phyloP scores from a whole-genome alignment of 2,888 invertebrate species.

The Limnephilus rhombicus region DNA sequence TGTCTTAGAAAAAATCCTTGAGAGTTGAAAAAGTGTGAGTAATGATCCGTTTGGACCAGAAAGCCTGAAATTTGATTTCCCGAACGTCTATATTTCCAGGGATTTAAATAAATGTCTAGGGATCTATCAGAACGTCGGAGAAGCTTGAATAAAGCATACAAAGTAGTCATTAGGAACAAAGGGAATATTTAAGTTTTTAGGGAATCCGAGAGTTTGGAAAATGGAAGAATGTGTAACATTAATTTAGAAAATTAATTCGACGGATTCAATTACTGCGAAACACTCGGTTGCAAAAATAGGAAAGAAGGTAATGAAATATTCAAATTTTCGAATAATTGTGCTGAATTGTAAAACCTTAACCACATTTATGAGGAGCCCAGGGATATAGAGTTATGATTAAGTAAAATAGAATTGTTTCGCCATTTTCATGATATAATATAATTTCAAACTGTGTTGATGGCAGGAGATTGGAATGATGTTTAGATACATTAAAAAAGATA shows the following conservation, averaged over 20 bases:
- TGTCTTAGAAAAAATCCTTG: background rate
- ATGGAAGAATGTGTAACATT: background rate
- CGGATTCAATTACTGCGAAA: background rate
- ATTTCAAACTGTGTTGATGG: background rate
- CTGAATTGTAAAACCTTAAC: background rate
- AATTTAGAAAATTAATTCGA: background rate
- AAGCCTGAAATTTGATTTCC: background rate
- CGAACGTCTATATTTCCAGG: background rate
- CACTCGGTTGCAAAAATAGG: background rate
- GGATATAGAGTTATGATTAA: background rate
- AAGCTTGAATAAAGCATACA: background rate
- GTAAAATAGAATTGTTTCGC: background rate
- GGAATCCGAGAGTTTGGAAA: background rate
- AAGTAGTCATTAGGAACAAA: background rate
- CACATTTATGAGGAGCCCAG: background rate
- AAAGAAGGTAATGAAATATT: background rate
- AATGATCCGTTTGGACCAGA: background rate
- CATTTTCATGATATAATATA: background rate
- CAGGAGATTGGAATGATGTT: background rate
- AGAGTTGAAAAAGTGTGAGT: background rate
- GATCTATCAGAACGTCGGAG: background rate
- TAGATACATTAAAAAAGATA: background rate
- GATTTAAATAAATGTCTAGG: background rate
- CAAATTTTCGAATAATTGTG: background rate
- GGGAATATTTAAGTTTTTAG: background rate